Conservation (phyloP, 2,797 vertebrate species). For the Myripristis murdjan region DNA sequence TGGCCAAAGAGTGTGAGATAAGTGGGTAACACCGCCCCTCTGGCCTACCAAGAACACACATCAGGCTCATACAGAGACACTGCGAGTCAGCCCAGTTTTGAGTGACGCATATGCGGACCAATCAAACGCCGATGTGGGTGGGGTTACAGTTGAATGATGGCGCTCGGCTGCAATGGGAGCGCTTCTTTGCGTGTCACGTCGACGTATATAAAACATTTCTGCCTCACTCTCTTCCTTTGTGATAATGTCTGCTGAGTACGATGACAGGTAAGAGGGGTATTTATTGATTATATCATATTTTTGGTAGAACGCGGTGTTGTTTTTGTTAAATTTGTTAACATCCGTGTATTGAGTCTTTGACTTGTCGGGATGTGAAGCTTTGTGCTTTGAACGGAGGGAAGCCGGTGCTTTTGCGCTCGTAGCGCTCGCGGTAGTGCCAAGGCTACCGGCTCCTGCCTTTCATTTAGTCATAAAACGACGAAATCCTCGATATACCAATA, state of each 20-base stretch:
- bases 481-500: fast-evolving
- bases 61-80: background rate
- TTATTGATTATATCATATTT: too few species aligned
- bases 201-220: conserved; percentile 85
- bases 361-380: background rate
- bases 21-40: background rate
- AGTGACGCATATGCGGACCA: conserved; percentile 49
- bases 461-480: too few species aligned
- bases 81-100: background rate
- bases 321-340: fast-evolving
- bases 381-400: background rate
- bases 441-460: too few species aligned
- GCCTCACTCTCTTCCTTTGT: conserved; percentile 84
- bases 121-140: conserved; percentile 47
- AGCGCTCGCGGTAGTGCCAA: background rate
- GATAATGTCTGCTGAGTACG: conserved; percentile 90
- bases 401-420: background rate
- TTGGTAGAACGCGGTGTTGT: too few species aligned
- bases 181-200: conserved; percentile 49
- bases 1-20: too few species aligned
- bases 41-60: background rate
- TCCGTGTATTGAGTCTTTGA: too few species aligned
- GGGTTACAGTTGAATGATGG: conserved; percentile 69
- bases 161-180: conserved; percentile 70
- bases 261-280: conserved; percentile 82